Percentiles rank a stretch among this genome's conserved stretches.
phyloP scores from a whole-genome alignment of 2,888 invertebrate genomes.

The Luperina testacea region DNA sequence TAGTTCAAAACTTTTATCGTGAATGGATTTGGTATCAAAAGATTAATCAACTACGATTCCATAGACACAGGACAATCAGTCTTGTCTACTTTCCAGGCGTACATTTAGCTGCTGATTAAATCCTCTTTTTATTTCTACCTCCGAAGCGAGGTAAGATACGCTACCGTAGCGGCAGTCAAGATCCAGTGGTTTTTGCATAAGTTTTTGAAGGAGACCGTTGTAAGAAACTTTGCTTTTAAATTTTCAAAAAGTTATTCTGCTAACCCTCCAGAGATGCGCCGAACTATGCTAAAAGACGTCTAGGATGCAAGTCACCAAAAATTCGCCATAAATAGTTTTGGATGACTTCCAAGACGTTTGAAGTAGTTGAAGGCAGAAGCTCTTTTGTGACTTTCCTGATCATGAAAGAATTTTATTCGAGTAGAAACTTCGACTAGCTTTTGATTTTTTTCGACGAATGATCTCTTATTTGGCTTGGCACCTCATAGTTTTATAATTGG shows the following conservation, averaged over 20 bases:
- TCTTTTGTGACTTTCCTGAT: slow-evolving; percentile 74
- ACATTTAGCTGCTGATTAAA: slow-evolving; percentile 7
- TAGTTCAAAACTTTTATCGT: neutral
- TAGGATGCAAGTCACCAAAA: slow-evolving; percentile 71
- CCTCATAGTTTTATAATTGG: slow-evolving; percentile 1
- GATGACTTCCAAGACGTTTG: slow-evolving; percentile 79
- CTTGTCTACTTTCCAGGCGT: neutral
- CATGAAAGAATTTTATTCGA: slow-evolving; percentile 75
- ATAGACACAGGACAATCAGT: neutral
- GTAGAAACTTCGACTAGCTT: slow-evolving; percentile 48
- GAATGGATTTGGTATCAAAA: neutral
- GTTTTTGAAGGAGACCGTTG: slow-evolving; percentile 27
- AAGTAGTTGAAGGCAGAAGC: slow-evolving; percentile 69
- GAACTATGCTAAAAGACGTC: slow-evolving; percentile 71
- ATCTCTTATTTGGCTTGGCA: slow-evolving; percentile 41
- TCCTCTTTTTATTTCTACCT: slow-evolving; percentile 2
- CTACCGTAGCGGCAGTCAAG: slow-evolving; percentile 1
- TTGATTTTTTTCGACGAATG: slow-evolving; percentile 5
- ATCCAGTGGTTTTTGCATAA: slow-evolving; percentile 28
- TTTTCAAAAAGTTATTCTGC: slow-evolving; percentile 53
- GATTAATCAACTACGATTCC: neutral
- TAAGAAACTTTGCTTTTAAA: slow-evolving; percentile 66
- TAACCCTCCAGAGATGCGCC: slow-evolving; percentile 50
- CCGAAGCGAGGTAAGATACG: neutral
- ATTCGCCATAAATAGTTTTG: slow-evolving; percentile 82